phyloP scores from a whole-genome alignment of 2,113 vertebrate species.

The Alces alces region DNA sequence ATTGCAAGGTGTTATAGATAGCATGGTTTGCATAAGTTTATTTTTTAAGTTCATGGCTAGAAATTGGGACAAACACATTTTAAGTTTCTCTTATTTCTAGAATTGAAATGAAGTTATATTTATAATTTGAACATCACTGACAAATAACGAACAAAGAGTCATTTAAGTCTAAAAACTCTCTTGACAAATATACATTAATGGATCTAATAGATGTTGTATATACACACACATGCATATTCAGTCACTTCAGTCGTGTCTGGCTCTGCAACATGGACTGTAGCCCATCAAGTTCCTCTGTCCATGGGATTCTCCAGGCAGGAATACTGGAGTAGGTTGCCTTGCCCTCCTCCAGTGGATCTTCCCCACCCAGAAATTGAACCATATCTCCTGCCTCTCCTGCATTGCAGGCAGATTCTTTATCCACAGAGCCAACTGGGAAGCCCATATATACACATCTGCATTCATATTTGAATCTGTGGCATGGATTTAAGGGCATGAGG shows the following conservation, averaged over 20 bases:
- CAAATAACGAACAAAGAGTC: background rate
- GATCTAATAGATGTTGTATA: background rate
- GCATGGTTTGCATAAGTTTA: background rate
- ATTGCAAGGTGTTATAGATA: background rate
- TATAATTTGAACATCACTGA: background rate
- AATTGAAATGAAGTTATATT: background rate
- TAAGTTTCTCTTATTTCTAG: background rate
- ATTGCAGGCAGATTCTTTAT: background rate
- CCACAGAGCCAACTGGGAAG: background rate
- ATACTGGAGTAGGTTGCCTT: background rate
- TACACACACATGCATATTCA: background rate
- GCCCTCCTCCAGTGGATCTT: background rate
- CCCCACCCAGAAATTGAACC: background rate
- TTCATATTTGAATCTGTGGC: background rate
- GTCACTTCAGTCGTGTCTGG: background rate
- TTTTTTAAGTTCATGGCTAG: background rate
- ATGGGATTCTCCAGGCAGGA: background rate
- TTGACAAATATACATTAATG: background rate
- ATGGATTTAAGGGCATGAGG: background rate
- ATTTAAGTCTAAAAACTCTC: background rate
- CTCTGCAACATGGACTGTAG: background rate
- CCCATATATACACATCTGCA: background rate
- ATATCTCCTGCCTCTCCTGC: background rate
- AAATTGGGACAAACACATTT: background rate
- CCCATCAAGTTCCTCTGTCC: fast-evolving